These are phyloP conservation scores for Phrynocephalus forsythii DNA, from an alignment of 2,797 vertebrate species.

Conservation along the genomic window DNA sequence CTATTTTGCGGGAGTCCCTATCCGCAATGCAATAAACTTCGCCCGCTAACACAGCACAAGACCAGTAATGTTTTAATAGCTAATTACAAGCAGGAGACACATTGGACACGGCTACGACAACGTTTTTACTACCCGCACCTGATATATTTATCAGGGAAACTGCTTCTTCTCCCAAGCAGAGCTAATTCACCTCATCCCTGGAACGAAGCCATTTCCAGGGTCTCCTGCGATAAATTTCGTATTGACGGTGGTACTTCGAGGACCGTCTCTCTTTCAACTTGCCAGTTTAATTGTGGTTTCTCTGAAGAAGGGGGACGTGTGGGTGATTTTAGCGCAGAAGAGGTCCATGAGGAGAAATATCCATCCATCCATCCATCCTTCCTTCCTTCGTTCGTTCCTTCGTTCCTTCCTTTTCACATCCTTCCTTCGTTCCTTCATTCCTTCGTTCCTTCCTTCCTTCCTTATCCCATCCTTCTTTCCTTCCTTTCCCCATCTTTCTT, in stretches of 20 bases:
- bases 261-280: not conserved
- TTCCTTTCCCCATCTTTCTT: not conserved
- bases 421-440: too few relatives aligned
- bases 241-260: slow-evolving; percentile 3
- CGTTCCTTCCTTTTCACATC: not conserved
- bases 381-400: not conserved
- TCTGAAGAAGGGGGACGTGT: slow-evolving; percentile 2
- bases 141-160: slow-evolving; percentile 55
- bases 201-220: slow-evolving; percentile 37
- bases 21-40: slow-evolving; percentile 69
- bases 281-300: slow-evolving; percentile 10
- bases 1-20: slow-evolving; percentile 59
- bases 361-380: not conserved
- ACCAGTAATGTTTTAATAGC: slow-evolving; percentile 51
- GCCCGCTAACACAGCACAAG: slow-evolving; percentile 49
- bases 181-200: slow-evolving; percentile 43
- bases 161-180: slow-evolving; percentile 50
- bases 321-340: not conserved
- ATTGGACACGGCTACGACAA: slow-evolving; percentile 52
- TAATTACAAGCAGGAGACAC: slow-evolving; percentile 70
- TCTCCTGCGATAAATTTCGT: slow-evolving; percentile 33
- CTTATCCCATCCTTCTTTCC: not conserved
- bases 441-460: too few relatives aligned
- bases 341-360: not conserved
- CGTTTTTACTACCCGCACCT: slow-evolving; percentile 43